A percentile compares a stretch with the other conserved stretches of the same genome.
phyloP scores from a whole-genome alignment of 37 sponge, comb jelly and placozoan genomes.

The Ianthella basta region DNA sequence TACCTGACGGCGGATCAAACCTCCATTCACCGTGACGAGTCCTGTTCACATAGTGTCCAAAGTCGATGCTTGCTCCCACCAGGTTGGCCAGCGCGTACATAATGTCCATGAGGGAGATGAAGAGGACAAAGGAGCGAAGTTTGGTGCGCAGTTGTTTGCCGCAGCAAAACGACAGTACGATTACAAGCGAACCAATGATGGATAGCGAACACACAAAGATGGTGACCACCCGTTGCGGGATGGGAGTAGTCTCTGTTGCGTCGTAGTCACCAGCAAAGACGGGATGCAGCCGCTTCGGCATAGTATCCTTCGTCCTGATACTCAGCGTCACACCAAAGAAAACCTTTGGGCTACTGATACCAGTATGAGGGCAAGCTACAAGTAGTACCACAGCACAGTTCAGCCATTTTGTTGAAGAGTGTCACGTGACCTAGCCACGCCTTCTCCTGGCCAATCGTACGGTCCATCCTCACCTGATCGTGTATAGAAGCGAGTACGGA shows the following conservation, averaged over 20 bases:
- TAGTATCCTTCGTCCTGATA: neutral
- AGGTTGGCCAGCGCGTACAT: slow-evolving; percentile 45
- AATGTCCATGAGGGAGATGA: slow-evolving; percentile 80
- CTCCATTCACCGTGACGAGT: neutral
- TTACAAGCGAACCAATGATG: slow-evolving; percentile 61
- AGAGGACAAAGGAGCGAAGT: slow-evolving; percentile 51
- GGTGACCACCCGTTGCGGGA: slow-evolving; percentile 15
- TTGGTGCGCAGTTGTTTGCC: slow-evolving; percentile 45
- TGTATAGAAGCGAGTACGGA: too few relatives aligned
- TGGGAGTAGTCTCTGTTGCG: neutral
- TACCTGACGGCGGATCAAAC: neutral
- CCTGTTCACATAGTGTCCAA: slow-evolving; percentile 31
- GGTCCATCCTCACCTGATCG: too few relatives aligned
- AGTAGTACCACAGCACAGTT: too few relatives aligned
- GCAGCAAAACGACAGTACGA: slow-evolving; percentile 53
- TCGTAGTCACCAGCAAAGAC: neutral
- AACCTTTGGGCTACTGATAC: neutral
- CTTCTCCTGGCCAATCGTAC: too few relatives aligned
- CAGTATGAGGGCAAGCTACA: neutral
- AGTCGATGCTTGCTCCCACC: slow-evolving; percentile 51
- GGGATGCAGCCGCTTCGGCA: neutral
- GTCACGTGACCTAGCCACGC: too few relatives aligned
- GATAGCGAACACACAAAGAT: slow-evolving; percentile 56
- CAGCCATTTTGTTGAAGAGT: too few relatives aligned
- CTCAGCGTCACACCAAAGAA: neutral